Conservation (phyloP, 1,140 invertebrate genomes). For the Bombus terrestris region DNA sequence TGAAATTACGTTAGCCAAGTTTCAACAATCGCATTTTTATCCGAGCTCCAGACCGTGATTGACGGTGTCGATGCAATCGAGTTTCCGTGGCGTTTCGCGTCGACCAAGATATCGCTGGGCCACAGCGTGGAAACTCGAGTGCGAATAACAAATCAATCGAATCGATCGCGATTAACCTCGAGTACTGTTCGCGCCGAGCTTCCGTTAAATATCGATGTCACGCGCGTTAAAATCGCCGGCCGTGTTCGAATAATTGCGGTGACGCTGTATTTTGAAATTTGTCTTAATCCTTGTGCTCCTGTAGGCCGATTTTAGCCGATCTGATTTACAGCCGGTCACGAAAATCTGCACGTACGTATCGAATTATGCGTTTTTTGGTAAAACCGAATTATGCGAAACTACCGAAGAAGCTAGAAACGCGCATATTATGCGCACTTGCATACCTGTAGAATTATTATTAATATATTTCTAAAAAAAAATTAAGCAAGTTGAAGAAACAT, state of each 20-base stretch:
- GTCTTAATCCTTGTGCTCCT: neutral
- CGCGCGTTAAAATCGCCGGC: neutral
- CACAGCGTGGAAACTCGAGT: neutral
- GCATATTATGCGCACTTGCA: too few relatives aligned
- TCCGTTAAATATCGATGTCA: neutral
- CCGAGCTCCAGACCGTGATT: slow-evolving; percentile 13
- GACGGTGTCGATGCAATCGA: slow-evolving; percentile 50
- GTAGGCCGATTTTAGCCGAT: neutral
- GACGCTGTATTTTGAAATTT: neutral
- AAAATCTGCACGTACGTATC: too few relatives aligned
- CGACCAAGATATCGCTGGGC: slow-evolving; percentile 33
- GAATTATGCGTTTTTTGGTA: neutral
- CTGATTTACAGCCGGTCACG: neutral
- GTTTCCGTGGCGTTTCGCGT: slow-evolving; percentile 27
- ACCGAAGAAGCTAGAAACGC: too few relatives aligned
- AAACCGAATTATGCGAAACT: too few relatives aligned
- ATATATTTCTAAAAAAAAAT: too few relatives aligned
- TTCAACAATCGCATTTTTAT: slow-evolving; percentile 61
- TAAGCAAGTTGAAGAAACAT: too few relatives aligned
- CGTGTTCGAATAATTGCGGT: neutral
- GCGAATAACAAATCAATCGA: slow-evolving; percentile 41
- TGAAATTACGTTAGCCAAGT: slow-evolving; percentile 57
- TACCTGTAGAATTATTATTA: too few relatives aligned
- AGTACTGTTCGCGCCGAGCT: neutral
- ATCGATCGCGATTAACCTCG: slow-evolving; percentile 30